Conservation (phyloP, 2,888 invertebrate genomes). For the Napeogenes inachia region DNA sequence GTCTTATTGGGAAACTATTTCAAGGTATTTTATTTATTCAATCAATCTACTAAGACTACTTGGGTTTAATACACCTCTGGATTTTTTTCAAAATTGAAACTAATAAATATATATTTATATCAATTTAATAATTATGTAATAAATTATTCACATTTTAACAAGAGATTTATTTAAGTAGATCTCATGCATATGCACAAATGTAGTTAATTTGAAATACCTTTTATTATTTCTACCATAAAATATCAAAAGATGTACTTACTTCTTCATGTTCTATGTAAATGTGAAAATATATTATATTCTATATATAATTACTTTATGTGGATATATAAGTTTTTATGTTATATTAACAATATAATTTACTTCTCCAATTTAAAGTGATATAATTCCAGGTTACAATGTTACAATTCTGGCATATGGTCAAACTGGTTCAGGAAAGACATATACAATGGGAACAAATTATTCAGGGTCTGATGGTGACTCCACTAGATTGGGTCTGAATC, state of each 20-base stretch:
- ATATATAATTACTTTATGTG: too few relatives aligned
- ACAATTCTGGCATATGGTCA: conserved; percentile 97
- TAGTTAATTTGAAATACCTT: too few relatives aligned
- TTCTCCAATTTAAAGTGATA: not conserved
- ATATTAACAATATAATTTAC: not conserved
- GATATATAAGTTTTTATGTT: too few relatives aligned
- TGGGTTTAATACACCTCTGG: too few relatives aligned
- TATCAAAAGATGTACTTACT: too few relatives aligned
- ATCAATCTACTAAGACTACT: too few relatives aligned
- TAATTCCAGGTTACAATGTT: conserved; percentile 88
- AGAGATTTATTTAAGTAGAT: too few relatives aligned
- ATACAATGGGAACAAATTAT: conserved; percentile 93
- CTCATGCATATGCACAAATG: too few relatives aligned
- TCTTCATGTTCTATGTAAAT: too few relatives aligned
- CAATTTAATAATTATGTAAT: not conserved
- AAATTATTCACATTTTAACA: not conserved
- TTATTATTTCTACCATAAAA: too few relatives aligned
- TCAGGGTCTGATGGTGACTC: conserved; percentile 77
- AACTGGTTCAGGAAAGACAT: conserved; percentile 96
- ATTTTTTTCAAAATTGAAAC: too few relatives aligned
- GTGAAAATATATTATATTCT: too few relatives aligned
- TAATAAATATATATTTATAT: not conserved
- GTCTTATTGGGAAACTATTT: conserved; percentile 86
- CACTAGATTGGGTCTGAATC: conserved; percentile 57
- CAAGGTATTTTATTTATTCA: conserved; percentile 73